Percentiles rank a stretch among this genome's conserved stretches.
Conservation (phyloP, 2,888 invertebrate genomes). For the Drosophila antonietae region DNA sequence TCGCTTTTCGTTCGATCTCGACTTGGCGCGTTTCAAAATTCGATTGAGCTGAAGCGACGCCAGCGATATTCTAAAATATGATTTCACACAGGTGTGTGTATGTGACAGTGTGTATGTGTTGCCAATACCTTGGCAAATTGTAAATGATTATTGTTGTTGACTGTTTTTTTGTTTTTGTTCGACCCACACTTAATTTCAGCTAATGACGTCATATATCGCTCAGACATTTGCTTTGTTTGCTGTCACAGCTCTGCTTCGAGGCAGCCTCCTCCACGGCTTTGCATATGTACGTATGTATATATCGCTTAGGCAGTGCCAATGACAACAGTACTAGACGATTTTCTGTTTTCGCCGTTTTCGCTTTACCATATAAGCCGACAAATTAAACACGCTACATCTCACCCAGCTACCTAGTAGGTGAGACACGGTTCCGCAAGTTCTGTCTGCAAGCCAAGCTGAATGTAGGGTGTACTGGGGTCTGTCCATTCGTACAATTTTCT, state of each 20-base stretch:
- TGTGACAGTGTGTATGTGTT: slow-evolving; percentile 17
- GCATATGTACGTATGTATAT: slow-evolving; percentile 4
- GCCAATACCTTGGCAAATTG: slow-evolving; percentile 57
- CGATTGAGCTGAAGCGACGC: slow-evolving; percentile 53
- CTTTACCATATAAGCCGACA: slow-evolving; percentile 62
- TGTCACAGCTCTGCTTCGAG: slow-evolving; percentile 26
- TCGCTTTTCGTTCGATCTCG: background rate
- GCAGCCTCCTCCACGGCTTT: slow-evolving; percentile 62
- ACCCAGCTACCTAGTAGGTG: slow-evolving; percentile 31
- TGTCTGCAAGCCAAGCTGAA: slow-evolving; percentile 23
- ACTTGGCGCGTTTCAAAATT: slow-evolving; percentile 46
- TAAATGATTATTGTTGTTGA: slow-evolving; percentile 51
- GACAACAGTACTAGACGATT: slow-evolving; percentile 44
- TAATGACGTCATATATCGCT: slow-evolving; percentile 51
- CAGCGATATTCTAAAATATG: slow-evolving; percentile 73
- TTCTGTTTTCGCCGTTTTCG: slow-evolving; percentile 45
- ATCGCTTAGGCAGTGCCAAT: slow-evolving; percentile 35
- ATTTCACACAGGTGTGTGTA: slow-evolving; percentile 56
- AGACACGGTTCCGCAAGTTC: slow-evolving; percentile 15
- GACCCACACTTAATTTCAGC: slow-evolving; percentile 48
- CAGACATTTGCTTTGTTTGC: slow-evolving; percentile 20
- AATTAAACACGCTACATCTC: slow-evolving; percentile 39
- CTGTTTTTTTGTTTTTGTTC: slow-evolving; percentile 5
- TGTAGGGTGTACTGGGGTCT: background rate
- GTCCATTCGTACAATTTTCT: background rate